Base-by-base conservation (phyloP, 2,797 vertebrate genomes). In the Esox lucius region DNA sequence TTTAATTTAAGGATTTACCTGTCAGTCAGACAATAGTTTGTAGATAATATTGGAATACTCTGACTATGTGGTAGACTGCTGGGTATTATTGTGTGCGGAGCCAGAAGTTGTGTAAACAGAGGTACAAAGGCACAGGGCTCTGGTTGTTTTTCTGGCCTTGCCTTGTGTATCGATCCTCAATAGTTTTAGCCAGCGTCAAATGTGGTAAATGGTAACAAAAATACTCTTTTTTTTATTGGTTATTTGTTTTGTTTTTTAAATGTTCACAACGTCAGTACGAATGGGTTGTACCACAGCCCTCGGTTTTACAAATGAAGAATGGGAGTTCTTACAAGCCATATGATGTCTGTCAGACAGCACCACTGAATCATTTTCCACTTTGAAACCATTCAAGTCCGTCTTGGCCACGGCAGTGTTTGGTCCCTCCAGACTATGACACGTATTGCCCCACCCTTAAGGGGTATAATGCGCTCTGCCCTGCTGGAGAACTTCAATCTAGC, bases 121-220 rank as follows among this genome's bases (percentile, higher is more conserved):
- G 62, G 16, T 9, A 33, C 6, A 33, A 28, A 13, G 31, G 31
- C 28, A 5, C 28, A 15, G 61, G 61, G 3, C 8, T 46, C 22
- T 70, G 4, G 26, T 70, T 31, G 15, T 51, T 68, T 68, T 33
- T 11, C 62, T 65, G 26, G 1, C 31, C 15, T 33, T 33, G 24
- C 24, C 62, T 65, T 65, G 62, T 24, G 39, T 46, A 70, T 71
- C 68, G 73, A 53, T 12, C 75, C 71, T 80, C 65, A 76, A 74
- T 67, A 65, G 73, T 22, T 28, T 75, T 17, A 68, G 71, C 46
- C n/a, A 64, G 70, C 2, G 9, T 51, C 65, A 49, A 13, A 74
- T 28, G 46, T 16, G 42, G 53, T 53, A 22, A 48, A 12, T 33
- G 4, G 24, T 67, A 22, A 66, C 22, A 80, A 64, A 26, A 72